Evolutionary conservation across 2,113 vertebrate species (phyloP), one percentile per base, ranked within the genome.

Genomic region (Muscicapa adusta): DNA sequence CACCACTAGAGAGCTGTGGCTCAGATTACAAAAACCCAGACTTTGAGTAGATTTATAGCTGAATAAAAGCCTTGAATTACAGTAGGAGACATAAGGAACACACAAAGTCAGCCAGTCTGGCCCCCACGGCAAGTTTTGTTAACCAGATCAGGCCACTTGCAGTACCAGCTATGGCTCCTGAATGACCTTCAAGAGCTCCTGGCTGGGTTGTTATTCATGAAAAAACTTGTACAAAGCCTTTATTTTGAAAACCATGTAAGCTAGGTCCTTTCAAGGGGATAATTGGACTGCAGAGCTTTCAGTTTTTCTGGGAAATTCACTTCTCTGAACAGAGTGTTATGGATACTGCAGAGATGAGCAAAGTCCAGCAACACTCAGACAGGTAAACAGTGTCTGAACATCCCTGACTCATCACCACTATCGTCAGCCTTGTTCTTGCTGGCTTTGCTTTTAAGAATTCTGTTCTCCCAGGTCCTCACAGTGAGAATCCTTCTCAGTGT

Each of bases 21-120:
- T 95, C 90, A 54, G n/a, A 33, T 84, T 85, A 56, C 85, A 76
- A 33, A 51, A 77, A 3, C 22, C 7, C 38, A 71, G 65, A 43
- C 78, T 79, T 76, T 5, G 15, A 70, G 67, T 1, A 83, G 82
- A 90, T 90, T 90, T 88, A 79, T 11, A 67, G 82, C 57, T 33
- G 60, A 95, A 50, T 67, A 89, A 89, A 82, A 92, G 78, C 75
- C 85, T 74, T 67, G 60, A 93, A 66, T 93, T 71, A 51, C 58
- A 76, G 51, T 34, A 33, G 20, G 67, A 63, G 53, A 48, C 65
- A 14, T 3, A 43, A 61, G 45, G 54, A 90, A 74, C 14, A 65
- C 36, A 74, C 8, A 40, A 67, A 70, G 50, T 17, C 50, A 51
- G 16, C 10, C 43, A 48, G 51, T 11, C 56, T 24, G 19, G 51